Base-by-base conservation (phyloP, 2,888 invertebrate genomes). In the Spilosoma lubricipeda region DNA sequence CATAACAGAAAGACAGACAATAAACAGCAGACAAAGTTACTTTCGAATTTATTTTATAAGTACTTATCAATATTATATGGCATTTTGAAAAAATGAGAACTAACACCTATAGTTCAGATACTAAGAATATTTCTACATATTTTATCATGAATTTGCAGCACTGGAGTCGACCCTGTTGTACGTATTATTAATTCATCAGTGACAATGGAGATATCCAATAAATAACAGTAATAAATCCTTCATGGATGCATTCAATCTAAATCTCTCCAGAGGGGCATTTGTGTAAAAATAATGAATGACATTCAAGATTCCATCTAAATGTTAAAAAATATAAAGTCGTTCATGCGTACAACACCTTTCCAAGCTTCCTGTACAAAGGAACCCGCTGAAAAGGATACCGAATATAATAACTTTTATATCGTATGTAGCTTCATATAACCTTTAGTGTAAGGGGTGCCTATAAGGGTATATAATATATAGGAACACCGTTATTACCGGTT, bases 401-500 rank as follows among this genome's bases (percentile, higher is more conserved):
- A 52, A 67, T 70, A 70, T 74, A 70, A 74, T 65, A 74, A 74
- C 66, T 74, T 67, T 27, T 71, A 71, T 64, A 70, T 63, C 45
- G 67, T 71, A 74, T 74, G 63, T 67, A 48, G 67, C 45, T 72
- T 39, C 33, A 27, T 23, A 30, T 30, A 68, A 66, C 67, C 64
- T 68, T 63, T 71, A 67, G 64, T 56, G 72, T 64, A 74, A 71
- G 27, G 67, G 48, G 27, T 36, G 68, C 52, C 67, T 45, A 74
- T n/a, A 64, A 63, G 67, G 48, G 67, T 63, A 67, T n/a, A n/a
- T n/a, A n/a, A 27, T 63, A 70, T 59, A 36, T 70, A 71, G 67
- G 63, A n/a, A 71, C 42, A 30, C 42, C 36, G 67, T 59, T 67
- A 74, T 74, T 74, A 70, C 74, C 71, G 67, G 63, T 20, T 66